These are phyloP conservation scores for Artemisiospiza belli DNA, from an alignment of 2,113 vertebrate genomes.

Conservation along the genomic window DNA sequence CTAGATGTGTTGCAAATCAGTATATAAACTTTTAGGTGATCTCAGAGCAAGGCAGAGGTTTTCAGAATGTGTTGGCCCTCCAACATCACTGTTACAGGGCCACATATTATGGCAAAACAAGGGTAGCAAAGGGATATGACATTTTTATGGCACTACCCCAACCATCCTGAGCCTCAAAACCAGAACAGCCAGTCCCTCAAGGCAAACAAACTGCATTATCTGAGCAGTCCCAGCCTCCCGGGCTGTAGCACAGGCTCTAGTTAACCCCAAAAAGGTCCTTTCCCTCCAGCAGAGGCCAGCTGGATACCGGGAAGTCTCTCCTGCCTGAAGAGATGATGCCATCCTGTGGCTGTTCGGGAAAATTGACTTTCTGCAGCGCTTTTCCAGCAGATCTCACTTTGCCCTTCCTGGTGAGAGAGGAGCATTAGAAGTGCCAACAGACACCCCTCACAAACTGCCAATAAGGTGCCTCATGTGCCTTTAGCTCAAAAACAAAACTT, in stretches of 20 bases:
- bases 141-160: not conserved
- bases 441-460: not conserved
- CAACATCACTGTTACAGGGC: not conserved
- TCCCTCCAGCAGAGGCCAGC: not conserved
- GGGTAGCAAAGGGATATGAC: not conserved
- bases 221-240: not conserved
- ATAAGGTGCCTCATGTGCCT: not conserved
- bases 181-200: constrained; percentile 1
- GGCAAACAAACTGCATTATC: not conserved
- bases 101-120: not conserved
- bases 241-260: not conserved
- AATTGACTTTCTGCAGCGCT: not conserved
- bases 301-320: not conserved
- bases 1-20: not conserved
- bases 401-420: not conserved
- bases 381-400: not conserved
- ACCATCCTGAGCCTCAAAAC: not conserved
- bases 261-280: not conserved
- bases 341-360: not conserved
- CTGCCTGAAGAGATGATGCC: not conserved
- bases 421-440: not conserved
- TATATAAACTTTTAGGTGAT: not conserved
- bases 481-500: not conserved
- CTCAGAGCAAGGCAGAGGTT: not conserved
- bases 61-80: not conserved